Percentiles rank a stretch among this genome's conserved stretches.
phyloP scores from a whole-genome alignment of 92 coral and sea anemone genomes.

The Phenganax subtilis region DNA sequence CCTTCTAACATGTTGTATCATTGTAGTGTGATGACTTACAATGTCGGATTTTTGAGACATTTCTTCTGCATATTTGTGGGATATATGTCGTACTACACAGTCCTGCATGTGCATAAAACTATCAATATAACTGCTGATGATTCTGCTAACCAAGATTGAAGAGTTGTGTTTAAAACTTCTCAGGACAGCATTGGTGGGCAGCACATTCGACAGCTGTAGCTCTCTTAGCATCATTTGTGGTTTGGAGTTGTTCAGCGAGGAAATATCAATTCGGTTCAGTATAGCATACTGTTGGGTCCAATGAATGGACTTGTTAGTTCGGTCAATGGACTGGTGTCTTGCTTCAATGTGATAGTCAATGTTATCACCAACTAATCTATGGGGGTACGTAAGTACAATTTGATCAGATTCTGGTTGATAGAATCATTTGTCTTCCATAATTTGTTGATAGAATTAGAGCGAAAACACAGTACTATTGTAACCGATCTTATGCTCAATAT shows the following conservation, averaged over 20 bases:
- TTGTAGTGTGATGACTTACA: background rate
- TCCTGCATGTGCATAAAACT: slow-evolving; percentile 32
- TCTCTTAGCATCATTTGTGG: slow-evolving; percentile 26
- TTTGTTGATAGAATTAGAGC: slow-evolving; percentile 12
- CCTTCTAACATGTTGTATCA: background rate
- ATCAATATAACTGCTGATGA: slow-evolving; percentile 29
- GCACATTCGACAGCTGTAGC: slow-evolving; percentile 16
- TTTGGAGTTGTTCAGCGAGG: slow-evolving; percentile 25
- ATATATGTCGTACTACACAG: slow-evolving; percentile 41
- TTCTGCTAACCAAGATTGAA: slow-evolving; percentile 42
- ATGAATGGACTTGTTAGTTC: slow-evolving; percentile 46
- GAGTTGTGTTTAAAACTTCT: slow-evolving; percentile 46
- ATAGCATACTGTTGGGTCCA: slow-evolving; percentile 52
- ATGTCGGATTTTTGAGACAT: background rate
- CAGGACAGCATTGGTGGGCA: slow-evolving; percentile 43
- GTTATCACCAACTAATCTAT: slow-evolving; percentile 42
- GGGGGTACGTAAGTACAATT: background rate
- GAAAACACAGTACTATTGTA: slow-evolving; percentile 1
- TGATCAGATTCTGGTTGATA: background rate
- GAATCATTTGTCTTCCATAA: slow-evolving; percentile 22
- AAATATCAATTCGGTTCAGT: slow-evolving; percentile 30
- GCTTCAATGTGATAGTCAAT: slow-evolving; percentile 48
- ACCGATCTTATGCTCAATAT: slow-evolving; percentile 2
- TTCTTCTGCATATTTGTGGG: slow-evolving; percentile 29
- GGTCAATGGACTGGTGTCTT: slow-evolving; percentile 41